Evolutionary conservation across 2,888 invertebrate genomes (phyloP), one percentile per base, ranked within the genome.

Genomic region (Andrena camellia): DNA sequence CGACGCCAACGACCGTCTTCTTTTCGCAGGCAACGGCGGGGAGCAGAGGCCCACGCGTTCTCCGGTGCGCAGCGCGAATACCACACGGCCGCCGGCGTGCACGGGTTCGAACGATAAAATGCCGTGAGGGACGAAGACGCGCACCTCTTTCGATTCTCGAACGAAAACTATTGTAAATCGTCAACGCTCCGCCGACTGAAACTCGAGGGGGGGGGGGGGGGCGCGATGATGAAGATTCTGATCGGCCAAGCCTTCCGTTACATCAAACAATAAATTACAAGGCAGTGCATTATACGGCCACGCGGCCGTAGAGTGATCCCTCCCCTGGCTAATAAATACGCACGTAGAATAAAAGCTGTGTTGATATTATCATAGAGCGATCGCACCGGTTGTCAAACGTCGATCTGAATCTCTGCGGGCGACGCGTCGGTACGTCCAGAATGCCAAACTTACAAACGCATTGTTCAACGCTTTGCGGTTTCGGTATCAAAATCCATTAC

Each of bases 241-340:
- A 71, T 71, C 70, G 74, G 70, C 31, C 33, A 59, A 62, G 20
- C 62, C 70, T 70, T 78, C n/a, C 29, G 62, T 75, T 72, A 66
- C 48, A 69, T 69, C 52, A 67, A 57, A 78, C 42, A 75, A 70
- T 86, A 68, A 80, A 83, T 76, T 85, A 84, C 77, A 73, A 85
- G 84, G 84, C 79, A 79, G 78, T 78, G 59, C 79, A 71, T 52
- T 26, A 42, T 62, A 66, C 62, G 69, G 62, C 42, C 70, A 63
- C 60, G 23, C 59, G 31, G 48, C 48, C 62, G 35, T 50, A 52
- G 52, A 42, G 64, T 17, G 29, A 66, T 42, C 26, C 17, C 63
- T 67, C 42, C 42, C 42, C 42, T 73, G 35, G 54, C 29, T 60
- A 63, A 59, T 70, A 52, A 77, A 57, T 57, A 72, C 69, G 50